phyloP scores from a whole-genome alignment of 2,797 vertebrate species.

The Sus cebifrons region DNA sequence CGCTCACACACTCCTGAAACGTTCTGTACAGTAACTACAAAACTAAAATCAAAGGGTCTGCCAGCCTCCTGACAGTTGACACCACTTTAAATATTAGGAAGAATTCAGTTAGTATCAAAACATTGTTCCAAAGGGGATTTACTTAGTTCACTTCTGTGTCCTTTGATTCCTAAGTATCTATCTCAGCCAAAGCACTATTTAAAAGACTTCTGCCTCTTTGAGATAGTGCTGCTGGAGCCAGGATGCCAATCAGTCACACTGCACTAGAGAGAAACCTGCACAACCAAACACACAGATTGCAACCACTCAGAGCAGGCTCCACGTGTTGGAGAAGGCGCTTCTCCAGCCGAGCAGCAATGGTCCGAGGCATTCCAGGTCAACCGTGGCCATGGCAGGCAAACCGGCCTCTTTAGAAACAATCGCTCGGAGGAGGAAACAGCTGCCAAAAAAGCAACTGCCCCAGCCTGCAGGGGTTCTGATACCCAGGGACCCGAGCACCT shows the following conservation, averaged over 20 bases:
- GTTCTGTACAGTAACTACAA: conserved; percentile 87
- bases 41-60: conserved; percentile 71
- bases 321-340: accelerated
- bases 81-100: conserved; percentile 73
- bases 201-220: neutral
- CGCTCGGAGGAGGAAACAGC: neutral
- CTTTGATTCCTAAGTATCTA: neutral
- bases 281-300: accelerated
- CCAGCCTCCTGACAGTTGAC: conserved; percentile 48
- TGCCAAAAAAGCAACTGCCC: neutral
- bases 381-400: neutral
- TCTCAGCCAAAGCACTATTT: neutral
- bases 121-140: neutral
- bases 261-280: neutral
- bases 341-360: neutral
- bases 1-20: conserved; percentile 61
- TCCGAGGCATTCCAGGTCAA: neutral
- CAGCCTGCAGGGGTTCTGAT: neutral
- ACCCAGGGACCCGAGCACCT: accelerated
- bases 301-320: neutral
- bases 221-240: neutral
- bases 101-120: conserved; percentile 83
- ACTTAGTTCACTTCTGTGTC: neutral
- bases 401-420: neutral
- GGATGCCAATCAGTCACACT: neutral